Base-by-base conservation (phyloP, 2,113 vertebrate species). In the Erpornis zantholeuca region DNA sequence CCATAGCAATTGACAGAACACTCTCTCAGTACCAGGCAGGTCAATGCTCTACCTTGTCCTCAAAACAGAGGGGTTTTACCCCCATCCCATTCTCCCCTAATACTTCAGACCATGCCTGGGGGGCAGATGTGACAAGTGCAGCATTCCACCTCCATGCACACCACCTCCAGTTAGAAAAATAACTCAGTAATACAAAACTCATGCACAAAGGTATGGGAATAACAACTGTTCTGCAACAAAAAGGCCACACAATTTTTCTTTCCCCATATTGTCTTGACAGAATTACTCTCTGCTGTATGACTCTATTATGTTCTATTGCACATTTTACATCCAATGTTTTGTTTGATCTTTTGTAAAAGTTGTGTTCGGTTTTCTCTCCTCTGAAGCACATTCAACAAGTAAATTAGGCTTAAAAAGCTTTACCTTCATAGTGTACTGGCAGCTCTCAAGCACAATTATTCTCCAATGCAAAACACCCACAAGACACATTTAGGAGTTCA, bases 271-370 rank as follows among this genome's bases (percentile, higher is more conserved):
- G 40, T 93, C 88, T 92, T 86, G 66, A 87, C 21, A 88, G 80
- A 95, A 94, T 65, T 86, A 85, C 66, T 86, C 53, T 54, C 68
- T 93, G 79, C 72, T 92, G 29, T 60, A 90, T 92, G 38, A 76
- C 33, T 76, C 56, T 72, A 52, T 94, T 93, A 54, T 3, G 5
- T 68, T 88, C 65, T 60, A 64, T 31, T 69, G 44, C 56, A 73
- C 57, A 52, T 86, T 92, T 94, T 93, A 49, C 52, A 89, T 28
- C 60, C 69, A 57, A 63, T 85, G 78, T 60, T 81, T 89, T 93
- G 47, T 95, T 96, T 93, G 83, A 94, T 96, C 92, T 94, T 88
- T 87, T 76, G 75, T 72, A 57, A 65, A 79, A 84, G 63, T 64
- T 76, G 44, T 52, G 71, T 42, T 95, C 23, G 35, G 53, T 70